phyloP scores from a whole-genome alignment of 2,797 vertebrate genomes.

The Oryzias sinensis region DNA sequence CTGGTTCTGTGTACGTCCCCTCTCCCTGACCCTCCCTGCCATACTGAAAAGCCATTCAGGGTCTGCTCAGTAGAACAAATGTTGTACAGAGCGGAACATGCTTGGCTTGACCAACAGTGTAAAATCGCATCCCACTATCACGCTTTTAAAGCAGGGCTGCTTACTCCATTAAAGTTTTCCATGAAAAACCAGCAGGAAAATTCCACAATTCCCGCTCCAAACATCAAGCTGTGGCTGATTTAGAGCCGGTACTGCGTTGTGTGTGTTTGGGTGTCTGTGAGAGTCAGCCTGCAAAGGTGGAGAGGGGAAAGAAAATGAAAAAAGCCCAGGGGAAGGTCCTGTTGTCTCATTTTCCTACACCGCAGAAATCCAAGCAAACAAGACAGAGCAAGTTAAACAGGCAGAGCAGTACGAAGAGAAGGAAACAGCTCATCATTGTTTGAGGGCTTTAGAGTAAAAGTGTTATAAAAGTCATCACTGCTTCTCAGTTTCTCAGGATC shows the following conservation, averaged over 20 bases:
- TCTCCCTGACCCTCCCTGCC: conserved; percentile 60
- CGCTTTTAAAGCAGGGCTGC: conserved; percentile 66
- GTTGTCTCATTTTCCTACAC: conserved; percentile 64
- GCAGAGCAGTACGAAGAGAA: conserved; percentile 28
- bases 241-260: conserved; percentile 29
- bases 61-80: conserved; percentile 62
- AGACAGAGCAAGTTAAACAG: conserved; percentile 31
- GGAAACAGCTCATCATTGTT: conserved; percentile 41
- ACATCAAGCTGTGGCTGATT: conserved; percentile 54
- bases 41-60: conserved; percentile 70
- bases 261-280: conserved; percentile 8
- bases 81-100: conserved; percentile 70
- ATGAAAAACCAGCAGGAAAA: conserved; percentile 66
- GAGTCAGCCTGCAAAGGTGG: conserved; percentile 27
- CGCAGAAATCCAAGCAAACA: conserved; percentile 45
- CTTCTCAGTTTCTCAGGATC: conserved; percentile 21
- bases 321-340: conserved; percentile 54
- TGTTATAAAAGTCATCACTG: conserved; percentile 25
- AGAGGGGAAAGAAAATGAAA: conserved; percentile 33
- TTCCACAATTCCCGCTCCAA: conserved; percentile 65
- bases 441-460: conserved; percentile 39
- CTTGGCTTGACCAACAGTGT: conserved; percentile 62
- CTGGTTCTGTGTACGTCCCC: conserved; percentile 53
- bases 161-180: conserved; percentile 76
- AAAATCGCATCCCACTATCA: conserved; percentile 68